A percentile compares a stretch with the other conserved stretches of the same genome.
These are phyloP conservation scores for Corythornis vintsioides DNA, from an alignment of 2,113 vertebrate genomes.

Conservation along the genomic window DNA sequence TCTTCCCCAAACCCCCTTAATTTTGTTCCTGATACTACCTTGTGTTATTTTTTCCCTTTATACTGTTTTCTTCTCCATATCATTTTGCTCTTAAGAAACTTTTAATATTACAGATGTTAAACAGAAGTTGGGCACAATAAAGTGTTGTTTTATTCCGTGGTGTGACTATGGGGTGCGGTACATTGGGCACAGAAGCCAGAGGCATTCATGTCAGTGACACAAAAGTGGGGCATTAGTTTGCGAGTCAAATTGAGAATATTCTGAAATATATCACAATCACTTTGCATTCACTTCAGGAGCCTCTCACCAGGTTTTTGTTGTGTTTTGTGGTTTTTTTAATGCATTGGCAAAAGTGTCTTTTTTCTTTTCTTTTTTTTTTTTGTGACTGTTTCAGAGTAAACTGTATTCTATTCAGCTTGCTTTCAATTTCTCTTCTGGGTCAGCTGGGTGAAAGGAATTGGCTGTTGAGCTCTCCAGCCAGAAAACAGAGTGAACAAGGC, in stretches of 20 bases:
- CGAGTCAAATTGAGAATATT: not conserved
- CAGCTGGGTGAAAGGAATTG: not conserved
- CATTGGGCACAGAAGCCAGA: accelerated
- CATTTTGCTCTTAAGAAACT: not conserved
- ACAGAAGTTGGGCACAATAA: conserved; percentile 36
- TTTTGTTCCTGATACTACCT: not conserved
- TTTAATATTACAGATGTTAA: not conserved
- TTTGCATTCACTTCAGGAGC: conserved; percentile 15
- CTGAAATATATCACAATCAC: not conserved
- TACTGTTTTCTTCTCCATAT: not conserved
- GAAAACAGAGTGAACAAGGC: not conserved
- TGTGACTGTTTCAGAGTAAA: not conserved
- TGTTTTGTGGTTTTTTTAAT: not conserved
- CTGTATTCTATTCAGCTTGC: not conserved
- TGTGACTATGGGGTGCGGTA: not conserved
- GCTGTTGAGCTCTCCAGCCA: not conserved
- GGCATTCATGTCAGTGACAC: not conserved
- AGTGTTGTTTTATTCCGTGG: conserved; percentile 29
- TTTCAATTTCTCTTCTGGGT: not conserved
- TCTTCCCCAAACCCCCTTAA: not conserved
- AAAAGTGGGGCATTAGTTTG: not conserved
- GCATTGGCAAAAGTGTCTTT: not conserved
- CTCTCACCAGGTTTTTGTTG: not conserved
- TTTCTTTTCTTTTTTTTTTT: not conserved
- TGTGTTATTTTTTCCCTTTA: not conserved